Conservation (phyloP, 2,888 invertebrate species). For the Lepidocyrtinus sp. region DNA sequence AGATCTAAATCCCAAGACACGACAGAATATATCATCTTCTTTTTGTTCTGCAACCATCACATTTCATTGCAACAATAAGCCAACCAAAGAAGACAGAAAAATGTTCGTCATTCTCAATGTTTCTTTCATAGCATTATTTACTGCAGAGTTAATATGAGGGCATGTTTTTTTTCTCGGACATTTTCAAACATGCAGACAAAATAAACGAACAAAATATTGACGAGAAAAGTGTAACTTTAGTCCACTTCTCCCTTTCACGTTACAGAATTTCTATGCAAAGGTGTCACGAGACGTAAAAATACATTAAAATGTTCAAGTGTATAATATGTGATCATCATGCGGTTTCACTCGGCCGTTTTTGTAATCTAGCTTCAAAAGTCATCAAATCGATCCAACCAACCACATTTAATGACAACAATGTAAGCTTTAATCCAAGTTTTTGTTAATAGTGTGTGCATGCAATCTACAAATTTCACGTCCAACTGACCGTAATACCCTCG, state of each 20-base stretch:
- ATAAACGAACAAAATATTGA: no score
- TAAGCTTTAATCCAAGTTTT: no score
- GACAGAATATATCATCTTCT: constrained; percentile 43
- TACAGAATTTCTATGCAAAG: background rate
- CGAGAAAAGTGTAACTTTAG: no score
- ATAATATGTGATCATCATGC: constrained; percentile 22
- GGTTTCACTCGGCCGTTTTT: constrained; percentile 27
- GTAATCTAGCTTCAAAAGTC: constrained; percentile 9
- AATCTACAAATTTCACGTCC: constrained; percentile 58
- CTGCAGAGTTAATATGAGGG: no score
- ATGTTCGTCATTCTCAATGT: constrained; percentile 38
- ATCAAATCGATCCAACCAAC: no score
- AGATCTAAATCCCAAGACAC: constrained; percentile 56
- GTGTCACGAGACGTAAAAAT: background rate
- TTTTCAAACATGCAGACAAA: no score
- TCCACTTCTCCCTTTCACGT: no score
- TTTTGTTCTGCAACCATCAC: constrained; percentile 20
- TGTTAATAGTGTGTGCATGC: background rate
- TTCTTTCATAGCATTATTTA: background rate
- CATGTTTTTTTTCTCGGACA: background rate
- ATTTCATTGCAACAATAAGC: constrained; percentile 6
- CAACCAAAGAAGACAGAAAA: constrained; percentile 43
- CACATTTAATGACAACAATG: no score
- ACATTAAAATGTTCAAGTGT: background rate
- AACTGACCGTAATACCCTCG: constrained; percentile 61